Percentiles rank a stretch among this genome's conserved stretches.
phyloP scores from a whole-genome alignment of 2,113 vertebrate genomes.

The Nibea albiflora region DNA sequence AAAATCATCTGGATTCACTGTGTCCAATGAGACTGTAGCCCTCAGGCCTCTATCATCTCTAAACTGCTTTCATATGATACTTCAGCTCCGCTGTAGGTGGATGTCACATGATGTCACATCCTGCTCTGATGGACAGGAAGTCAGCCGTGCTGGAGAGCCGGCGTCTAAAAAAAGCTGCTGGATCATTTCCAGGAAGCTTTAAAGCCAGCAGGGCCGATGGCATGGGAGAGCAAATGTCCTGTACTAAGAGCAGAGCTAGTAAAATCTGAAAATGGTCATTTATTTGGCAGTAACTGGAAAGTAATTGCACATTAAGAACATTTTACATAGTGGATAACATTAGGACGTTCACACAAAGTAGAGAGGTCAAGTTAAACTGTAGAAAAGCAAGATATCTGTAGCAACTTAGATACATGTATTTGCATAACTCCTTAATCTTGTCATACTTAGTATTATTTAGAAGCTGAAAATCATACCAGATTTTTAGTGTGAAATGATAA shows the following conservation, averaged over 20 bases:
- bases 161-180: conserved; percentile 80
- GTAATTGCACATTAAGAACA: conserved; percentile 7
- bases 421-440: not conserved
- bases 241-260: conserved; percentile 27
- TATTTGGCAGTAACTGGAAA: conserved; percentile 59
- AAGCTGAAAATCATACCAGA: not conserved
- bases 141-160: conserved; percentile 44
- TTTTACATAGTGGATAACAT: conserved; percentile 4
- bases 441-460: not conserved
- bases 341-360: not conserved
- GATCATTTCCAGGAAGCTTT: conserved; percentile 77
- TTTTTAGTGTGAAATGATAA: not conserved
- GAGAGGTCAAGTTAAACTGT: not conserved
- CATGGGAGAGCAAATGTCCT: conserved; percentile 52
- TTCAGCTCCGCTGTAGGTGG: conserved; percentile 45
- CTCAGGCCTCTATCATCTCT: conserved; percentile 31
- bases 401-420: not conserved
- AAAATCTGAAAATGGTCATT: conserved; percentile 54
- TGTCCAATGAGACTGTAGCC: conserved; percentile 8
- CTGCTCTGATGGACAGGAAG: conserved; percentile 81
- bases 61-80: conserved; percentile 36
- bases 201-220: conserved; percentile 56
- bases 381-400: not conserved
- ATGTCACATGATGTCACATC: conserved; percentile 79
- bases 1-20: conserved; percentile 28